phyloP scores from a whole-genome alignment of 1,140 invertebrate genomes.

The Popillia japonica region DNA sequence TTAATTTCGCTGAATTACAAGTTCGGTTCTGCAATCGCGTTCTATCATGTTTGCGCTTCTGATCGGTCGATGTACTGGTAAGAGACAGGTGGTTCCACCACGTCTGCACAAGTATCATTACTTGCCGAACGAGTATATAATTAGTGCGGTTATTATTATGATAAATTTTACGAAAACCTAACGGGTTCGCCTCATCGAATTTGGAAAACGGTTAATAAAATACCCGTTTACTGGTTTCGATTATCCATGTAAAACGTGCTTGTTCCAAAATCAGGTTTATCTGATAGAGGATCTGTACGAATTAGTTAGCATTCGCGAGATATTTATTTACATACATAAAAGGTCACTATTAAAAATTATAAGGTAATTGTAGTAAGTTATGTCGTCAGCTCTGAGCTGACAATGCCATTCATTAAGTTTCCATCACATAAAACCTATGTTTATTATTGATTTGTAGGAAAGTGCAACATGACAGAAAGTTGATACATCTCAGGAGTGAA shows the following conservation, averaged over 20 bases:
- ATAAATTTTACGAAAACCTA: slow-evolving; percentile 26
- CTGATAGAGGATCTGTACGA: neutral
- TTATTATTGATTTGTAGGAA: too few species aligned
- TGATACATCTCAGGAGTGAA: too few species aligned
- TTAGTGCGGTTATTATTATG: slow-evolving; percentile 30
- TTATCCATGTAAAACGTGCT: neutral
- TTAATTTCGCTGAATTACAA: neutral
- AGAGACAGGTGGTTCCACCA: slow-evolving; percentile 7
- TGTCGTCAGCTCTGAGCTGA: too few species aligned
- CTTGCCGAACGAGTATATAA: slow-evolving; percentile 29
- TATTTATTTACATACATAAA: neutral
- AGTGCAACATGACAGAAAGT: too few species aligned
- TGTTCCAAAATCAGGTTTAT: neutral
- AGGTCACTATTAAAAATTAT: slow-evolving; percentile 20
- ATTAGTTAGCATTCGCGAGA: neutral
- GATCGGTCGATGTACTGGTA: neutral
- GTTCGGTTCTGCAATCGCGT: neutral
- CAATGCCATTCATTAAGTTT: too few species aligned
- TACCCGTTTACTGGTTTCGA: neutral
- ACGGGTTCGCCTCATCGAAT: neutral
- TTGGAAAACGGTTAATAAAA: slow-evolving; percentile 8
- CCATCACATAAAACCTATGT: too few species aligned
- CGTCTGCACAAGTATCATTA: slow-evolving; percentile 20
- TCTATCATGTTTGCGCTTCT: neutral
- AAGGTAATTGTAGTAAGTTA: too few species aligned